phyloP scores from a whole-genome alignment of 2,888 invertebrate species.

The Stictocephala bisonia region DNA sequence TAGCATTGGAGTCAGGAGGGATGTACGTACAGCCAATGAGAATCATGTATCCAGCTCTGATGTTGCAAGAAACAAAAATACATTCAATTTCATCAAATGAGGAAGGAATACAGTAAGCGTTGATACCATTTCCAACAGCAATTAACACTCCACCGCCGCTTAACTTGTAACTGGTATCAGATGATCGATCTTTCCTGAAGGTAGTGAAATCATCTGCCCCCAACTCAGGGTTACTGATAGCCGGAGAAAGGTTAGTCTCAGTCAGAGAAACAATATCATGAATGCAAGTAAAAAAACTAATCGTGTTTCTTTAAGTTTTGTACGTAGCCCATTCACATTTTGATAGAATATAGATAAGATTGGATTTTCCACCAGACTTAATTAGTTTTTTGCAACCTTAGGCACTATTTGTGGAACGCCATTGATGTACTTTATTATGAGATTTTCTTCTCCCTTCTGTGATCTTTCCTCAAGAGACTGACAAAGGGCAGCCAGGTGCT shows the following conservation, averaged over 20 bases:
- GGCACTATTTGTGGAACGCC: constrained; percentile 16
- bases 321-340: constrained; percentile 6
- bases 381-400: constrained; percentile 5
- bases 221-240: constrained; percentile 4
- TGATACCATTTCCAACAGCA: background rate
- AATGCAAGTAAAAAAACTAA: background rate
- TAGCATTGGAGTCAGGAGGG: too few species aligned
- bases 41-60: too few species aligned
- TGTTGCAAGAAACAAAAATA: background rate
- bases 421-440: constrained; percentile 29
- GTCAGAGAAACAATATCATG: constrained; percentile 7
- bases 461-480: background rate
- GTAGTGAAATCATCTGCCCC: background rate
- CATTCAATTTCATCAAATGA: constrained; percentile 5
- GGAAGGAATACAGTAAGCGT: background rate
- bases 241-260: constrained; percentile 10
- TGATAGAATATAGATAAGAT: constrained; percentile 6
- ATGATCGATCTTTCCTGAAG: constrained; percentile 1
- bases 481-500: background rate
- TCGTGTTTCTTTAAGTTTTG: constrained; percentile 1
- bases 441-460: background rate
- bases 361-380: constrained; percentile 9
- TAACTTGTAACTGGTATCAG: constrained; percentile 11
- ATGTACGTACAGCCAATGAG: too few species aligned
- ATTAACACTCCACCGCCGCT: constrained; percentile 10